These are phyloP conservation scores for Thyatira batis DNA, from an alignment of 2,888 invertebrate genomes.

Conservation along the genomic window DNA sequence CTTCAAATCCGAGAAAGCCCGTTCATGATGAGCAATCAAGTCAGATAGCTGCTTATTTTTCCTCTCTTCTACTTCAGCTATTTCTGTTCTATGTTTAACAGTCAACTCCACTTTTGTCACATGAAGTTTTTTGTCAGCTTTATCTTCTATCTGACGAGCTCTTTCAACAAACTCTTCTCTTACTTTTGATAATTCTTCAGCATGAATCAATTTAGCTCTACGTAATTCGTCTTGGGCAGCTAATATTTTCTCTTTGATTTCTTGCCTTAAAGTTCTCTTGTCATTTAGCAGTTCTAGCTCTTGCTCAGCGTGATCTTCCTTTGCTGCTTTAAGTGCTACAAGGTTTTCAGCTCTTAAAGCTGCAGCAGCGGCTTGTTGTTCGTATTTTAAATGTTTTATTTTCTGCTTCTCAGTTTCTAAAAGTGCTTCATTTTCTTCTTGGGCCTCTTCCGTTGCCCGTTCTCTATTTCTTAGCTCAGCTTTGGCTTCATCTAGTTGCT, in stretches of 20 bases:
- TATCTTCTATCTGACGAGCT: constrained; percentile 78
- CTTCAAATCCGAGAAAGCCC: constrained; percentile 93
- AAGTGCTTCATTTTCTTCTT: constrained; percentile 93
- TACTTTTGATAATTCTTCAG: constrained; percentile 86
- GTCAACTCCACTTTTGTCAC: constrained; percentile 87
- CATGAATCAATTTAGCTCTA: constrained; percentile 87
- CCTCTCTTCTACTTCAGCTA: constrained; percentile 94
- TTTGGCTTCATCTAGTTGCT: constrained; percentile 92
- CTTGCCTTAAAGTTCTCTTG: constrained; percentile 85
- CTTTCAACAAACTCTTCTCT: constrained; percentile 77
- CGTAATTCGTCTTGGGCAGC: constrained; percentile 88
- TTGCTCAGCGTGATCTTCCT: constrained; percentile 90
- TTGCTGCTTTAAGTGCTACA: constrained; percentile 90
- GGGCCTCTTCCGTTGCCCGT: constrained; percentile 92
- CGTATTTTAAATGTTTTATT: constrained; percentile 95
- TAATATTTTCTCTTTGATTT: constrained; percentile 86
- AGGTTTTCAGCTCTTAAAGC: constrained; percentile 92
- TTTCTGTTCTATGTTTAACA: constrained; percentile 90
- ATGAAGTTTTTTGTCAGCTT: constrained; percentile 88
- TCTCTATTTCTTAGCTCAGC: constrained; percentile 86
- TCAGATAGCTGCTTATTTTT: constrained; percentile 94
- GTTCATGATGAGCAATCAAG: constrained; percentile 91
- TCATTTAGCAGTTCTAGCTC: constrained; percentile 90
- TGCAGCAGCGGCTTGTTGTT: constrained; percentile 92
- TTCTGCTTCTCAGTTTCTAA: constrained; percentile 95